Conservation (phyloP, 2,888 invertebrate genomes). For the Apodemia mormo region DNA sequence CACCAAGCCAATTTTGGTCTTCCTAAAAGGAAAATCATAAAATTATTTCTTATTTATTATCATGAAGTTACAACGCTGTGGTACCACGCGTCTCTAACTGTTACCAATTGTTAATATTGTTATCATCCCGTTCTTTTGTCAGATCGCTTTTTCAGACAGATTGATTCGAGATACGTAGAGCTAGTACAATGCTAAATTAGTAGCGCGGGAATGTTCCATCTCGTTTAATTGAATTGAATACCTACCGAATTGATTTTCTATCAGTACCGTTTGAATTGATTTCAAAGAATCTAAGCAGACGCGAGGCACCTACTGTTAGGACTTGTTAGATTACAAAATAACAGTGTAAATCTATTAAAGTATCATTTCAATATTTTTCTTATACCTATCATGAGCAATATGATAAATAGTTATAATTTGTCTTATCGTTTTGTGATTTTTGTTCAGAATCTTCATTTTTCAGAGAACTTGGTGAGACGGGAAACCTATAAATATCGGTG, state of each 20-base stretch:
- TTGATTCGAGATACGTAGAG: constrained; percentile 66
- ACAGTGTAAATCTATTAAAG: constrained; percentile 13
- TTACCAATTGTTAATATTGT: constrained; percentile 70
- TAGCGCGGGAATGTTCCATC: constrained; percentile 67
- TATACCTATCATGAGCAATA: background rate
- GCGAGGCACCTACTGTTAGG: constrained; percentile 2
- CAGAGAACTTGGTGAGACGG: too few species aligned
- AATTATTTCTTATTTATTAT: constrained; percentile 11
- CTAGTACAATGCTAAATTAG: constrained; percentile 67
- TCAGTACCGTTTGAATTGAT: constrained; percentile 66
- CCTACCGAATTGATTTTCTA: constrained; percentile 66
- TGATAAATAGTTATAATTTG: too few species aligned
- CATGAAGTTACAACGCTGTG: constrained; percentile 42
- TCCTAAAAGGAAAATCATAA: constrained; percentile 11
- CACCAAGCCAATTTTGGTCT: background rate
- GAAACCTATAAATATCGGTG: too few species aligned
- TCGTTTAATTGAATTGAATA: constrained; percentile 67
- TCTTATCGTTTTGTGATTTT: too few species aligned
- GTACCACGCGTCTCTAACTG: constrained; percentile 55
- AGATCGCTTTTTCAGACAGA: constrained; percentile 68
- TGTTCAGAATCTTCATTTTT: too few species aligned
- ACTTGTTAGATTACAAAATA: constrained; percentile 36
- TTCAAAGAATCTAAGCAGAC: constrained; percentile 49
- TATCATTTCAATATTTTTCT: constrained; percentile 23
- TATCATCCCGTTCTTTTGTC: constrained; percentile 66